A percentile compares a stretch with the other conserved stretches of the same genome.
phyloP scores from a whole-genome alignment of 2,888 invertebrate genomes.

The Torymus aiolomorphi region DNA sequence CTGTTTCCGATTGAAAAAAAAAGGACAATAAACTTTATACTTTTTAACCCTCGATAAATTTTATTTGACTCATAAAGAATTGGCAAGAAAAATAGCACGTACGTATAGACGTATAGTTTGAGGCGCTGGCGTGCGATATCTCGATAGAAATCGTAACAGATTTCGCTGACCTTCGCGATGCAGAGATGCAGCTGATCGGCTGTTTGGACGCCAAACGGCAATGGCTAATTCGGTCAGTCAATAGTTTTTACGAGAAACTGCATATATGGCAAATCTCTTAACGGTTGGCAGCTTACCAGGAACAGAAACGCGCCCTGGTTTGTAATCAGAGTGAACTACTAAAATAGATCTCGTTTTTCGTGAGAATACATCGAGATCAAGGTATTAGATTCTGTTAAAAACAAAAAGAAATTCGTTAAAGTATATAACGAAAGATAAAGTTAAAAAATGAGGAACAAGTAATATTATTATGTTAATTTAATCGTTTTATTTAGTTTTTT shows the following conservation, averaged over 20 bases:
- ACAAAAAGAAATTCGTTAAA: too few species aligned
- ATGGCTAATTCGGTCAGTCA: conserved; percentile 35
- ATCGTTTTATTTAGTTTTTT: too few species aligned
- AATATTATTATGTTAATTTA: too few species aligned
- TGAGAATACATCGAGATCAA: background rate
- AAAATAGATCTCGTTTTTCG: conserved; percentile 18
- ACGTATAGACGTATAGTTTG: too few species aligned
- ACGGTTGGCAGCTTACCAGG: conserved; percentile 36
- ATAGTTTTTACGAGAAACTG: conserved; percentile 36
- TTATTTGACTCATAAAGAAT: too few species aligned
- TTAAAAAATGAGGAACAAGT: too few species aligned
- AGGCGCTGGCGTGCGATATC: background rate
- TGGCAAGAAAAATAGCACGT: too few species aligned
- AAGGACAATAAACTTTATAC: too few species aligned
- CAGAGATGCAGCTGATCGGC: conserved; percentile 7
- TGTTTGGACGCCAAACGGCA: conserved; percentile 16
- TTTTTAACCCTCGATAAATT: too few species aligned
- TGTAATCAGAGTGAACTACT: conserved; percentile 5
- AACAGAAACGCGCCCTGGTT: conserved; percentile 32
- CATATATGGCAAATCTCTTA: conserved; percentile 42
- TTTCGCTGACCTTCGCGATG: conserved; percentile 34
- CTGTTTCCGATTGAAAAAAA: too few species aligned
- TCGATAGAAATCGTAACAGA: conserved; percentile 8
- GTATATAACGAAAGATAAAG: too few species aligned
- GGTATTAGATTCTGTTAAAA: background rate